Base-by-base conservation (phyloP, 2,113 vertebrate species). In the Ptilorrhoa leucosticta region DNA sequence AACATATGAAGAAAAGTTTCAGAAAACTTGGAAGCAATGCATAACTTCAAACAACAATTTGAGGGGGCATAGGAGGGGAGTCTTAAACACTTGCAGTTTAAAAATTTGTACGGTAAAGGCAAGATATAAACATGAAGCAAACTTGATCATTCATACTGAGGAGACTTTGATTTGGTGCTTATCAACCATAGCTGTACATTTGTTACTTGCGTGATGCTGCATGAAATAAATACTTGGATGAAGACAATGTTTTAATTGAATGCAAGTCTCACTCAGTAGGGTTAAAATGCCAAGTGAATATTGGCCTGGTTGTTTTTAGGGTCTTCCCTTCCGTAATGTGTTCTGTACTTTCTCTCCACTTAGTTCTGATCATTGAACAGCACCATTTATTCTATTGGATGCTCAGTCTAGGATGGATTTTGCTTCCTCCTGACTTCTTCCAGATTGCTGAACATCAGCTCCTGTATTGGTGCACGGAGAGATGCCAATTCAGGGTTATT, bases 51-150 rank as follows among this genome's bases (percentile, higher is more conserved):
- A 79, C 3, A 26, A 31, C 4, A n/a, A 5, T 18, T 86, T 42
- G 3, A 0, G 3, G 6, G 2, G 3, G 8, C 3, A 5, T 4
- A 4, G 4, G 1, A 24, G 7, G 4, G 5, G 4, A 27, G 10
- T 45, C 10, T 40, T 57, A 44, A 76, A 23, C 4, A 14, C 8
- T 39, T 81, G 22, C 14, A 6, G 35, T 78, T 83, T 12, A 58
- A 80, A 68, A 70, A 9, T 42, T 56, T 39, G 2, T 35, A 7
- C 47, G 11, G 9, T 33, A 45, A 78, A 77, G 19, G 16, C 20
- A 58, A 51, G 24, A 89, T 35, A 13, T 15, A 58, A 80, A 51
- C 4, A n/a, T 9, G 8, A 63, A 42, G 7, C 13, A 71, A 61
- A 60, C 13, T 47, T 69, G 14, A 14, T 87, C 11, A 2, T 15